A percentile compares a stretch with the other conserved stretches of the same genome.
Conservation (phyloP, 2,113 vertebrate species). For the Lamprotornis superbus region DNA sequence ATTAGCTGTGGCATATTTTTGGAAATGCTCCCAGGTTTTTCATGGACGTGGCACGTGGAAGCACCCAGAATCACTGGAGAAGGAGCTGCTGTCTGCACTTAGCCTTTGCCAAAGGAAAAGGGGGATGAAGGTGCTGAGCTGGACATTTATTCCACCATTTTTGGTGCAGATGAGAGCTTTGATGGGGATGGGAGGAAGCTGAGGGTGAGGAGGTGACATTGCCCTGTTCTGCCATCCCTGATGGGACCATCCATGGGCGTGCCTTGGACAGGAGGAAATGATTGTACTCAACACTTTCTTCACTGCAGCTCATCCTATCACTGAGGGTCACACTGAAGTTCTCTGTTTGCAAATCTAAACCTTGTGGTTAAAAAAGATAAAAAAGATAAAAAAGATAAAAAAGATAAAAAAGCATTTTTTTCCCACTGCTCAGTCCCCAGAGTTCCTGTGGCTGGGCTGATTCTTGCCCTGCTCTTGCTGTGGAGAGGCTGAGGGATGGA, state of each 20-base stretch:
- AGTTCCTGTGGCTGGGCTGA: background rate
- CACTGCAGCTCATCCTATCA: background rate
- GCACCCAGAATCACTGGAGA: background rate
- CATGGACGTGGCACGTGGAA: background rate
- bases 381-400: background rate
- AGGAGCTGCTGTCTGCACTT: background rate
- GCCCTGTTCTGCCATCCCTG: background rate
- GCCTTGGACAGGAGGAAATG: background rate
- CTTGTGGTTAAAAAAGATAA: background rate
- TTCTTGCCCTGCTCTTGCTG: background rate
- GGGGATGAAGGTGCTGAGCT: background rate
- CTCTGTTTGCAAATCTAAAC: background rate
- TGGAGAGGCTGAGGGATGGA: background rate
- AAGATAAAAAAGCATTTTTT: background rate
- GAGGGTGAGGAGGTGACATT: background rate
- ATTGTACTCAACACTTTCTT: rapidly evolving
- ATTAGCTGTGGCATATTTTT: background rate
- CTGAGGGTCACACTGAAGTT: background rate
- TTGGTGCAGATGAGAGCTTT: background rate
- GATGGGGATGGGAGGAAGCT: background rate
- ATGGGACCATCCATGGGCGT: background rate
- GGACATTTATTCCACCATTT: background rate
- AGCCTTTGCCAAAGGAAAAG: background rate
- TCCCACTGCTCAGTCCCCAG: background rate
- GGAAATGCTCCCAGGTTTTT: background rate